Evolutionary conservation across 2,113 vertebrate species (phyloP).

Genomic region (Microtus montanus): DNA sequence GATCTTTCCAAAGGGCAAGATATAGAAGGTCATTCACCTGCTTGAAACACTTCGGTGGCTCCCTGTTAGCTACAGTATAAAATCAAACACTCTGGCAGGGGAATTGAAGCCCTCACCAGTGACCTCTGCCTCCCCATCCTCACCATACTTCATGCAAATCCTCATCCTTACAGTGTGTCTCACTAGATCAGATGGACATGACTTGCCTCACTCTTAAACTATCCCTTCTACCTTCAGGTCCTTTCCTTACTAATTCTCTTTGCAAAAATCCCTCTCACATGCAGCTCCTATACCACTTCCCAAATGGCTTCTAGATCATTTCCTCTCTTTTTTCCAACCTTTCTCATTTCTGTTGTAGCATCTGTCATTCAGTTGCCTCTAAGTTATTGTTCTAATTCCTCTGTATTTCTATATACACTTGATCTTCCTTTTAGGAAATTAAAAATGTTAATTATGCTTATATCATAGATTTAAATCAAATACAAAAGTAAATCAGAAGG

Average conservation of each 20-base stretch:
- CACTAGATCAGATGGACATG: accelerated
- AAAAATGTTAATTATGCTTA: not conserved
- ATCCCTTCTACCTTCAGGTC: not conserved
- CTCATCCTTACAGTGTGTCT: not conserved
- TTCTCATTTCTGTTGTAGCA: not conserved
- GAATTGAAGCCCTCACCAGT: not conserved
- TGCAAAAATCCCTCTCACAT: not conserved
- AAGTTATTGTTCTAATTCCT: not conserved
- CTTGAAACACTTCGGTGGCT: conserved; percentile 44
- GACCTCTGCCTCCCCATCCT: not conserved
- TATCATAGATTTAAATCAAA: not conserved
- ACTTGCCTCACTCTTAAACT: accelerated
- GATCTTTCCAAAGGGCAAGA: conserved; percentile 63
- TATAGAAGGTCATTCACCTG: conserved; percentile 30
- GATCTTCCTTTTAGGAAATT: not conserved
- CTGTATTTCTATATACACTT: not conserved
- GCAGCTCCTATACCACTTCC: not conserved
- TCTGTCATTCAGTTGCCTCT: not conserved
- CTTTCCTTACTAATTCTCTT: not conserved
- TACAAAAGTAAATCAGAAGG: not conserved
- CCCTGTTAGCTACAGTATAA: conserved; percentile 25
- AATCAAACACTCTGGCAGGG: not conserved
- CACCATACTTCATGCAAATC: too few species aligned
- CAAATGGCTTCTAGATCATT: not conserved
- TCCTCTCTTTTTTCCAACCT: not conserved